Base-by-base conservation (phyloP, 2,113 vertebrate genomes). In the Condylura cristata region DNA sequence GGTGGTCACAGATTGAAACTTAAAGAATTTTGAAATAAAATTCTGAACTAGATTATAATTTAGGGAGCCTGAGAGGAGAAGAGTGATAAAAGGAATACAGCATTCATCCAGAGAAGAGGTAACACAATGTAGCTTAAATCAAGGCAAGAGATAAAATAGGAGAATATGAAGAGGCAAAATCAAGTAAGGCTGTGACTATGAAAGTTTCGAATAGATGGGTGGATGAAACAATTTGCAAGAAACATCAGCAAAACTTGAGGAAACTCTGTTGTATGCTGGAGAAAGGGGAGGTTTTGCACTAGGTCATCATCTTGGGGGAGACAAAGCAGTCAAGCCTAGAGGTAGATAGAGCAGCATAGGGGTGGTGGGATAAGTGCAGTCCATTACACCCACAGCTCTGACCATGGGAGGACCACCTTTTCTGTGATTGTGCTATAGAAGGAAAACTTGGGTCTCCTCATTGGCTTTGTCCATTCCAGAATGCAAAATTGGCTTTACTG, bases 21-120 rank as follows among this genome's bases (percentile, higher is more conserved):
- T 63, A 61, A 61, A n/a, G 58, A 89, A 83, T 91, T 82, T 90
- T 68, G 48, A 93, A 91, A 61, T 90, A 58, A 95, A 56, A 85
- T 24, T 70, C 68, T 70, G 26, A 70, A 70, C 34, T 70, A 17
- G n/a, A 81, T 51, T 86, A 48, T 16, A 89, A 13, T 93, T 94
- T 87, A 58, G 71, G 87, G 48, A 89, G n/a, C 37, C 34, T 68
- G 16, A 70, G 81, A 44, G 8, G 34, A 79, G 41, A 61, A 56
- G 32, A 63, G 6, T 28, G 79, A 16, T 90, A 92, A 46, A 34
- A 8, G 41, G 17, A 66, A 8, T 61, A 41, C 9, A 76, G 18
- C 48, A 92, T 65, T 90, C 30, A n/a, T 71, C 37, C 81, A 83
- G 60, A 96, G 89, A 86, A 79, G 37, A 90, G 58, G 39, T 26